Evolutionary conservation across 2,888 invertebrate species (phyloP).

Genomic region (Cephus runcator): DNA sequence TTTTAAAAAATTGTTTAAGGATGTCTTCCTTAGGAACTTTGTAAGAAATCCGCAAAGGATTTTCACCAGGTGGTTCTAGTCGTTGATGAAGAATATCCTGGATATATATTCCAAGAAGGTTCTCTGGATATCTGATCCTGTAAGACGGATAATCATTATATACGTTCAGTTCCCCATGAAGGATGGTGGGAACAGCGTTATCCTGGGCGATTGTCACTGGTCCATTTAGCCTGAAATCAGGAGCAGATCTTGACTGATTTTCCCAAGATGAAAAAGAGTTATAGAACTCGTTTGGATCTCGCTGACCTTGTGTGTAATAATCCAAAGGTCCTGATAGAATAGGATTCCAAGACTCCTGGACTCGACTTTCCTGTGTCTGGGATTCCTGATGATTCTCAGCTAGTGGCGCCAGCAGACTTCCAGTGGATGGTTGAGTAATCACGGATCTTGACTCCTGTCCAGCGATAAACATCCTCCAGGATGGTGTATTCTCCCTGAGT

Average conservation of each 20-base stretch:
- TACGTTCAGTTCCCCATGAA: background rate
- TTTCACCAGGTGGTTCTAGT: background rate
- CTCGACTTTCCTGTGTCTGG: background rate
- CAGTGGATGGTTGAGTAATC: background rate
- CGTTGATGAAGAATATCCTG: background rate
- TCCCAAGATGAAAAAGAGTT: background rate
- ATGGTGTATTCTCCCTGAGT: background rate
- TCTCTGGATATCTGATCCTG: background rate
- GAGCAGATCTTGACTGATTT: background rate
- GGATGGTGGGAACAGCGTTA: background rate
- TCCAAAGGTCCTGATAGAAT: background rate
- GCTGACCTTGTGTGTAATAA: background rate
- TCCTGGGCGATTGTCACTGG: background rate
- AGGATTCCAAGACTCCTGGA: background rate
- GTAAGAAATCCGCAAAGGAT: background rate
- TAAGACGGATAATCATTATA: background rate
- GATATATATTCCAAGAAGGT: background rate
- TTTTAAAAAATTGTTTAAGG: background rate
- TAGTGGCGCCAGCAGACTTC: background rate
- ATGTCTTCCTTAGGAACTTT: background rate
- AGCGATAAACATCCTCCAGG: background rate
- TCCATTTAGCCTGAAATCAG: background rate
- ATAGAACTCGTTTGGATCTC: background rate
- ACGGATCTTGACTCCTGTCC: background rate
- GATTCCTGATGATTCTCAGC: background rate